These are phyloP conservation scores for Himalopsyche phryganea DNA, from an alignment of 1,140 invertebrate genomes.

Conservation along the genomic window DNA sequence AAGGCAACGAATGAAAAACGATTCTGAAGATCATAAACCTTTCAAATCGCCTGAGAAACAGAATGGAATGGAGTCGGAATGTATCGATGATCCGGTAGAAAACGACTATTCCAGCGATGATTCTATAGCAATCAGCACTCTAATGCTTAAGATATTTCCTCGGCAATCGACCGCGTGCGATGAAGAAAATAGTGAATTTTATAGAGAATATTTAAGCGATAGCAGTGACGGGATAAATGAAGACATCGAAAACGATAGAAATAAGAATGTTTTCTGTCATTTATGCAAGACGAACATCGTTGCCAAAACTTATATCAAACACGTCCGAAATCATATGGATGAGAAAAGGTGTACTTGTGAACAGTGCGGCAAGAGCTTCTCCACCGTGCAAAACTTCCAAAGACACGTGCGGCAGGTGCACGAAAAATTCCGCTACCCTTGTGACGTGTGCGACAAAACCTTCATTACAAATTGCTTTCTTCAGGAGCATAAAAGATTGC, in stretches of 20 bases:
- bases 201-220: no score
- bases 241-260: no score
- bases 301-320: constrained; percentile 38
- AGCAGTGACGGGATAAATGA: no score
- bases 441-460: constrained; percentile 27
- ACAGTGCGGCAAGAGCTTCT: constrained; percentile 48
- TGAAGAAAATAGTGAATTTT: background rate
- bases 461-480: constrained; percentile 23
- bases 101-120: background rate
- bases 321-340: constrained; percentile 48
- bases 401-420: constrained; percentile 40
- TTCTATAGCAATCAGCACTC: background rate
- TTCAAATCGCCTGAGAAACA: no score
- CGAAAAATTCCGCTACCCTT: constrained; percentile 46
- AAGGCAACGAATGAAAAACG: no score
- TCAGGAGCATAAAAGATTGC: constrained; percentile 59
- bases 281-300: constrained; percentile 43
- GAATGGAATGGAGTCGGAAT: no score
- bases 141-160: background rate
- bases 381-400: constrained; percentile 42
- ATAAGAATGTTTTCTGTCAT: constrained; percentile 29
- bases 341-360: constrained; percentile 56
- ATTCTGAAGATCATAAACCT: no score
- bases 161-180: background rate
- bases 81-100: no score